Conservation (phyloP, 2,888 invertebrate species). For the Acleris cristana region DNA sequence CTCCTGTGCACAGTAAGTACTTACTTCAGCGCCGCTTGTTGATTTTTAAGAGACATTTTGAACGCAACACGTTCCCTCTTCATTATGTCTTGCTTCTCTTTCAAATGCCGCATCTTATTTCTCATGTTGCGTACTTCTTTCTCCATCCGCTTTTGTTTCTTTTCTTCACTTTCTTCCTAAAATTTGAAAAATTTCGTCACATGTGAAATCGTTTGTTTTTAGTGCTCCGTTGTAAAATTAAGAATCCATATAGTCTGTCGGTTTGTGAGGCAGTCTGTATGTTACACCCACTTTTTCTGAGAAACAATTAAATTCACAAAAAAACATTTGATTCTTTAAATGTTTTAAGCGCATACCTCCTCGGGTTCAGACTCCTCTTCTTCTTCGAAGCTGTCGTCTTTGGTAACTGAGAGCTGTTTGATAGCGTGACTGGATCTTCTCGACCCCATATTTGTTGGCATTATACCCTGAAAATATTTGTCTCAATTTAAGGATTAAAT, state of each 20-base stretch:
- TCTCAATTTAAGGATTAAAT: not conserved
- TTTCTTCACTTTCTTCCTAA: constrained; percentile 84
- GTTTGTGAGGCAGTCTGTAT: too few relatives aligned
- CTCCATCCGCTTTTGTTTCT: constrained; percentile 85
- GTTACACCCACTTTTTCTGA: too few relatives aligned
- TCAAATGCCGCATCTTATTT: constrained; percentile 87
- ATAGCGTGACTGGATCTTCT: constrained; percentile 80
- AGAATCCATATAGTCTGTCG: too few relatives aligned
- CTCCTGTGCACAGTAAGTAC: constrained; percentile 28
- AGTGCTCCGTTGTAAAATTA: too few relatives aligned
- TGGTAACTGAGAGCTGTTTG: constrained; percentile 77
- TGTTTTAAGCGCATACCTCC: constrained; percentile 59
- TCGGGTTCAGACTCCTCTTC: constrained; percentile 81
- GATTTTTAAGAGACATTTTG: constrained; percentile 91
- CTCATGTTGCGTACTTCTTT: constrained; percentile 85
- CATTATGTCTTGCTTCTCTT: constrained; percentile 90
- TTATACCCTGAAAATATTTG: constrained; percentile 66
- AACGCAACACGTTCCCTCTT: constrained; percentile 90
- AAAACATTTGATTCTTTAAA: too few relatives aligned
- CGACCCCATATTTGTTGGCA: constrained; percentile 75
- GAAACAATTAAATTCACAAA: too few relatives aligned
- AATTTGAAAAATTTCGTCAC: constrained; percentile 36
- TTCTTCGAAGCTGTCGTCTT: constrained; percentile 81
- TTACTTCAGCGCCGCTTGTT: constrained; percentile 89
- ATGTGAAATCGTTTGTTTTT: not conserved